Conservation (phyloP, 2,113 vertebrate genomes). For the Gavia stellata region DNA sequence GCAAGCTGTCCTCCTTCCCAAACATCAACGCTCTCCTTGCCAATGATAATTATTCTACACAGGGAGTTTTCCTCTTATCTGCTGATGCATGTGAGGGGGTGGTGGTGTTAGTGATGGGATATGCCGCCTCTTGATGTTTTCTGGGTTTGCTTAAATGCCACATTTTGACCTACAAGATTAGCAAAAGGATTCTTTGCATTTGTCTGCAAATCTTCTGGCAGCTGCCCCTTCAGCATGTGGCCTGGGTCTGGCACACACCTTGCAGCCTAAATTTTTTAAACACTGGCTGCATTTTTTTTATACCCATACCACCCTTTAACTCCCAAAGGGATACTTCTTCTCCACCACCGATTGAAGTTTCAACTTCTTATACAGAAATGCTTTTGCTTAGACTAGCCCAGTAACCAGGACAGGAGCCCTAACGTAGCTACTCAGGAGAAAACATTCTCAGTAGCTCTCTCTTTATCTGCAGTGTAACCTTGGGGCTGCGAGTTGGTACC, state of each 20-base stretch:
- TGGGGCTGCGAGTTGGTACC: background rate
- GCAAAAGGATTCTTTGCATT: background rate
- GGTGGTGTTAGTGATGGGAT: background rate
- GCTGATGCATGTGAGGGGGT: background rate
- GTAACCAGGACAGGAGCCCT: background rate
- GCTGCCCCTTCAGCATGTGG: background rate
- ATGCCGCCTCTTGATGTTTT: background rate
- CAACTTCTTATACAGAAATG: background rate
- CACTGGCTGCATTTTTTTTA: background rate
- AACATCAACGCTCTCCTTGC: conserved; percentile 19
- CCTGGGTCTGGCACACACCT: background rate
- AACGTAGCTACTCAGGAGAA: background rate
- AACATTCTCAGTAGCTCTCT: background rate
- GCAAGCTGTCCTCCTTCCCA: conserved; percentile 1
- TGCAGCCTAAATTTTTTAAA: background rate
- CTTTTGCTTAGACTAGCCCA: background rate
- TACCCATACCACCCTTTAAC: background rate
- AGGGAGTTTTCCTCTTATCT: background rate
- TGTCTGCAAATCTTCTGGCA: background rate
- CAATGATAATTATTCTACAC: background rate
- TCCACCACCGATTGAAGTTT: background rate
- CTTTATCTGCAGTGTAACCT: background rate
- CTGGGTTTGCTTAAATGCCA: background rate
- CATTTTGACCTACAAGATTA: background rate
- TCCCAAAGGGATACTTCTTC: background rate